phyloP scores from a whole-genome alignment of 2,888 invertebrate species.

The Eupithecia dodoneata region DNA sequence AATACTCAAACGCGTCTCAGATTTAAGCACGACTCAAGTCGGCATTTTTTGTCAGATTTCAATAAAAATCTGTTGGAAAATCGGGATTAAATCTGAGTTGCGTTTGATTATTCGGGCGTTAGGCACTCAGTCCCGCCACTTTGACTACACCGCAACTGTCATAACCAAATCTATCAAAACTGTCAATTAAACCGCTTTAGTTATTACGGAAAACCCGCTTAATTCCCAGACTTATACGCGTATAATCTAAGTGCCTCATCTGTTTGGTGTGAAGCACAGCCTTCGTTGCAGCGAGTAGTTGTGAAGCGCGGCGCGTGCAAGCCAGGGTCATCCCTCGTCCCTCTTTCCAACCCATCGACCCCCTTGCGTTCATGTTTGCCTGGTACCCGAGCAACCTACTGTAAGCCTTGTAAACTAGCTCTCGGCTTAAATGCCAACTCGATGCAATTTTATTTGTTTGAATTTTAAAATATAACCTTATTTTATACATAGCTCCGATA shows the following conservation, averaged over 20 bases:
- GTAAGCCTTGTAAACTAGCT: slow-evolving; percentile 53
- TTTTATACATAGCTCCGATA: neutral
- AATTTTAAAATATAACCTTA: neutral
- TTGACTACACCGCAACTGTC: neutral
- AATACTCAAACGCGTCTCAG: too few relatives aligned
- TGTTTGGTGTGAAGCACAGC: slow-evolving; percentile 68
- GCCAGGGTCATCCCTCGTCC: slow-evolving; percentile 58
- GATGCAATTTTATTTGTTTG: neutral
- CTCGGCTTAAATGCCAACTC: slow-evolving; percentile 8
- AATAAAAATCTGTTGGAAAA: too few relatives aligned
- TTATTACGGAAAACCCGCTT: slow-evolving; percentile 69
- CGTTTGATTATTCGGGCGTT: too few relatives aligned
- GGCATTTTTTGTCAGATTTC: too few relatives aligned
- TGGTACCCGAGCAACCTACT: slow-evolving; percentile 63
- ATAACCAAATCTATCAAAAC: slow-evolving; percentile 1
- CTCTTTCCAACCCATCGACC: slow-evolving; percentile 44
- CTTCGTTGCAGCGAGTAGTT: slow-evolving; percentile 65
- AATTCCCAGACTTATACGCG: slow-evolving; percentile 48
- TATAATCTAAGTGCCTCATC: neutral
- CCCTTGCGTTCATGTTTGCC: slow-evolving; percentile 59
- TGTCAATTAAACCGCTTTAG: slow-evolving; percentile 44
- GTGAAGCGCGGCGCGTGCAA: slow-evolving; percentile 66
- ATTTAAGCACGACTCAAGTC: too few relatives aligned
- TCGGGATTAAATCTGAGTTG: too few relatives aligned
- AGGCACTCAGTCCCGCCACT: neutral